Percentiles rank a stretch among this genome's conserved stretches.
phyloP scores from a whole-genome alignment of 2,888 invertebrate species.

The Oxytorus armatus region DNA sequence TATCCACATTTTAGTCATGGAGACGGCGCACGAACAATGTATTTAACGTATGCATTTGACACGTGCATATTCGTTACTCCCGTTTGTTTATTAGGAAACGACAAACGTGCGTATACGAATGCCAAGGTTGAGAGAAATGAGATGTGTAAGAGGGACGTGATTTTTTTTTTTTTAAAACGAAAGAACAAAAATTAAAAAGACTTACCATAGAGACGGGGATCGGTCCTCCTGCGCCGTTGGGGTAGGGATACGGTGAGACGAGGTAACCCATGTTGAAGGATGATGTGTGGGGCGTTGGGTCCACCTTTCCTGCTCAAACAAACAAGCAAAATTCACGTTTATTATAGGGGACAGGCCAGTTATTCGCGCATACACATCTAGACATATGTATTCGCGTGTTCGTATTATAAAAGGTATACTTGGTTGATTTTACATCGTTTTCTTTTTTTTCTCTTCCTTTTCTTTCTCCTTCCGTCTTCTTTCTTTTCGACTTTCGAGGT shows the following conservation, averaged over 20 bases:
- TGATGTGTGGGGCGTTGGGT: slow-evolving; percentile 91
- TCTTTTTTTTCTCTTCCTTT: slow-evolving; percentile 57
- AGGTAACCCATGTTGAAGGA: slow-evolving; percentile 97
- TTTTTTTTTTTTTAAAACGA: slow-evolving; percentile 8
- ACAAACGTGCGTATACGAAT: neutral
- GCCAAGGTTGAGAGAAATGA: too few relatives aligned
- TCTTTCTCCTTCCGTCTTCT: slow-evolving; percentile 35
- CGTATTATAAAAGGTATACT: slow-evolving; percentile 27
- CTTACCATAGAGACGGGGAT: slow-evolving; percentile 96
- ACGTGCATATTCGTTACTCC: too few relatives aligned
- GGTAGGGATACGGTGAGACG: slow-evolving; percentile 95
- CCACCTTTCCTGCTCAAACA: slow-evolving; percentile 90
- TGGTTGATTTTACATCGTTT: slow-evolving; percentile 16
- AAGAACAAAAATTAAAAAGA: slow-evolving; percentile 74
- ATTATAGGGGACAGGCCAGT: slow-evolving; percentile 47
- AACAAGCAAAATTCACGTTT: slow-evolving; percentile 72
- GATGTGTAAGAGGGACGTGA: neutral
- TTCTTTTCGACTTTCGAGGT: slow-evolving; percentile 62
- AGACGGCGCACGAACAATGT: too few relatives aligned
- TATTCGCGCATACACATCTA: slow-evolving; percentile 12
- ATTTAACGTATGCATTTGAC: too few relatives aligned
- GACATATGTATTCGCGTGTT: neutral
- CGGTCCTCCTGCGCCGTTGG: slow-evolving; percentile 94
- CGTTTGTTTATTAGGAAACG: too few relatives aligned
- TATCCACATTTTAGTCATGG: too few relatives aligned